Conservation (phyloP, 2,888 invertebrate genomes). For the Torymus texanus region DNA sequence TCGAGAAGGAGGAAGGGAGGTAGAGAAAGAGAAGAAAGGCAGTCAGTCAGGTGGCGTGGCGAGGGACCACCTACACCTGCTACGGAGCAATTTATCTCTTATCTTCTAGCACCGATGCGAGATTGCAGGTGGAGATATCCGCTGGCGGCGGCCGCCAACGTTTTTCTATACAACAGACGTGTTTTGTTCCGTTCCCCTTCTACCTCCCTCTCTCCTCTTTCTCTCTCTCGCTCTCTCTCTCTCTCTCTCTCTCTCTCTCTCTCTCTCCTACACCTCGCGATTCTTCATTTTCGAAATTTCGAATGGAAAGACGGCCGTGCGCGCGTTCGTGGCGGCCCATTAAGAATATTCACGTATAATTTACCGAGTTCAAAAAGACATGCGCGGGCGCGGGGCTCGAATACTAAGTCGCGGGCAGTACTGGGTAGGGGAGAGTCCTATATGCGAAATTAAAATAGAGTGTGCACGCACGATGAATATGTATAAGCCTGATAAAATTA, state of each 20-base stretch:
- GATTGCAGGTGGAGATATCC: constrained; percentile 65
- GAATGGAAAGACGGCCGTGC: neutral
- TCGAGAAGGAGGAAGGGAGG: neutral
- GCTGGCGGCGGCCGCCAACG: constrained; percentile 16
- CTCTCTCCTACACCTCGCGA: neutral
- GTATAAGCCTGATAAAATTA: constrained; percentile 34
- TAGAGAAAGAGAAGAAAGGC: constrained; percentile 32
- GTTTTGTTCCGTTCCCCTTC: constrained; percentile 31
- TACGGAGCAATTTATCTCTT: constrained; percentile 66
- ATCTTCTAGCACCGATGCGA: constrained; percentile 60
- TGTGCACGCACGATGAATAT: constrained; percentile 26
- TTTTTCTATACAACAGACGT: constrained; percentile 41
- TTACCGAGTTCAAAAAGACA: constrained; percentile 28
- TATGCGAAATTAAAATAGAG: constrained; percentile 27
- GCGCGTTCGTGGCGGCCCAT: neutral
- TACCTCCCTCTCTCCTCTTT: neutral
- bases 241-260: neutral
- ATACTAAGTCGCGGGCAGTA: neutral
- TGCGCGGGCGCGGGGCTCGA: neutral
- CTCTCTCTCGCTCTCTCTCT: neutral
- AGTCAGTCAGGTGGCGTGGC: constrained; percentile 58
- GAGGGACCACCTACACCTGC: constrained; percentile 73
- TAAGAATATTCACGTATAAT: constrained; percentile 21
- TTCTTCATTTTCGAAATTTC: constrained; percentile 49
- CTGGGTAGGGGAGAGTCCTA: neutral